Conservation (phyloP, 2,797 vertebrate species). For the Eremophila alpestris region DNA sequence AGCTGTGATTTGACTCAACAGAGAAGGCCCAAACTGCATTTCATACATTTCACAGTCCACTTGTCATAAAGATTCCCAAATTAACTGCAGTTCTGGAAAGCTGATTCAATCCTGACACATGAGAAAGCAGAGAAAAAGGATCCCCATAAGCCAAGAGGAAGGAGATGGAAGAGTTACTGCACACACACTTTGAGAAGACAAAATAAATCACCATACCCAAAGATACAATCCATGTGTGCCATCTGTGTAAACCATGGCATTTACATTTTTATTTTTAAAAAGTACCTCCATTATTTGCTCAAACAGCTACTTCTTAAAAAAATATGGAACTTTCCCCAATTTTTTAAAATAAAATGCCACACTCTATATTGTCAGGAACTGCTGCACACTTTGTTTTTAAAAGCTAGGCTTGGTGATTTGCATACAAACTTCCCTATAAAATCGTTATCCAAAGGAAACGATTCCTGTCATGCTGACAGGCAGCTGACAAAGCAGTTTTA, state of each 20-base stretch:
- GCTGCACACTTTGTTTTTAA: slow-evolving; percentile 67
- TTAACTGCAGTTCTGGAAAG: slow-evolving; percentile 16
- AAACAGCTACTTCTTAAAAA: slow-evolving; percentile 75
- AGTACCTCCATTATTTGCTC: slow-evolving; percentile 75
- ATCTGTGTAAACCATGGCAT: slow-evolving; percentile 71
- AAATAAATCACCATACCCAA: slow-evolving; percentile 46
- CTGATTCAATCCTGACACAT: not conserved
- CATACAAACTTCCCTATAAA: slow-evolving; percentile 73
- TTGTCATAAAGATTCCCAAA: slow-evolving; percentile 45
- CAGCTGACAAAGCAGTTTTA: slow-evolving; percentile 76
- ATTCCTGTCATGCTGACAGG: slow-evolving; percentile 47
- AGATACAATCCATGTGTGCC: slow-evolving; percentile 17
- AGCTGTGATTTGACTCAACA: slow-evolving; percentile 38
- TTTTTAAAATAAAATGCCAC: slow-evolving; percentile 77
- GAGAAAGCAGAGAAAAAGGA: slow-evolving; percentile 49
- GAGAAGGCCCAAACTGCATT: slow-evolving; percentile 63
- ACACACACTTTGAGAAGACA: slow-evolving; percentile 43
- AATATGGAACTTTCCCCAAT: slow-evolving; percentile 73
- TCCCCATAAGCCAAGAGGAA: slow-evolving; percentile 50
- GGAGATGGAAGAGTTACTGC: slow-evolving; percentile 44
- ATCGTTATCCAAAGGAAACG: slow-evolving; percentile 53
- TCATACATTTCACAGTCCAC: not conserved
- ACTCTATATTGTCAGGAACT: slow-evolving; percentile 57
- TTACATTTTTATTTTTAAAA: slow-evolving; percentile 71
- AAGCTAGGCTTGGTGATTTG: slow-evolving; percentile 65